These are phyloP conservation scores for Phymastichus coffea DNA, from an alignment of 1,140 invertebrate species.

Conservation along the genomic window DNA sequence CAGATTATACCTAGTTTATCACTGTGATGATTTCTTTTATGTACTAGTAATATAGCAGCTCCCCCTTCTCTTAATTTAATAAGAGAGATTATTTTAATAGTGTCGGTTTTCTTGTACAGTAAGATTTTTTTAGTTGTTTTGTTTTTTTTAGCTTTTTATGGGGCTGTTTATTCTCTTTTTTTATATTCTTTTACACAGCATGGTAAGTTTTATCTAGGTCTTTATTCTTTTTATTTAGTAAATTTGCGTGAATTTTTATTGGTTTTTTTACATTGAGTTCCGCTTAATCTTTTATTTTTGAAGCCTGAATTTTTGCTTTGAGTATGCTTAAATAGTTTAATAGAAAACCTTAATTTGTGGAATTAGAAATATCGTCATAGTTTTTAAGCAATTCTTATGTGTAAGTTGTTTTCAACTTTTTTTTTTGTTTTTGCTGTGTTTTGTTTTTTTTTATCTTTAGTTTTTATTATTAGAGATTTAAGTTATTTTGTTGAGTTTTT, in stretches of 20 bases:
- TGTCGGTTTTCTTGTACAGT: conserved; percentile 59
- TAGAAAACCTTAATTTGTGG: conserved; percentile 65
- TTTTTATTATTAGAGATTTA: conserved; percentile 42
- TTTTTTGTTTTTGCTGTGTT: conserved; percentile 42
- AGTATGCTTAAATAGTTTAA: conserved; percentile 65
- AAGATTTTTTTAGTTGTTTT: conserved; percentile 52
- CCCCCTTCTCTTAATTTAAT: conserved; percentile 47
- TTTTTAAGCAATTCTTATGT: conserved; percentile 62
- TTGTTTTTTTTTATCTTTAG: conserved; percentile 43
- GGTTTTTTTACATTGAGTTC: conserved; percentile 62
- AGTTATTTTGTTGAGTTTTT: conserved; percentile 61
- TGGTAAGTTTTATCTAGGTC: conserved; percentile 52
- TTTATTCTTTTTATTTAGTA: conserved; percentile 49
- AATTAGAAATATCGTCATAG: conserved; percentile 58
- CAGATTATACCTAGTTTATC: conserved; percentile 43
- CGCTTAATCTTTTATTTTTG: conserved; percentile 63
- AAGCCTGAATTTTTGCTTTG: conserved; percentile 57
- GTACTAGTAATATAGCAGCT: conserved; percentile 49
- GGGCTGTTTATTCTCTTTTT: conserved; percentile 38
- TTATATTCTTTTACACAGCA: conserved; percentile 62
- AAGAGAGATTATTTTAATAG: conserved; percentile 63
- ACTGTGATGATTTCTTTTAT: conserved; percentile 64
- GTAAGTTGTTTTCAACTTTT: conserved; percentile 54
- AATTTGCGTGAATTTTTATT: conserved; percentile 60
- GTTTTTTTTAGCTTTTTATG: conserved; percentile 33